Base-by-base conservation (phyloP, 2,888 invertebrate species). In the Lasiommata megera region DNA sequence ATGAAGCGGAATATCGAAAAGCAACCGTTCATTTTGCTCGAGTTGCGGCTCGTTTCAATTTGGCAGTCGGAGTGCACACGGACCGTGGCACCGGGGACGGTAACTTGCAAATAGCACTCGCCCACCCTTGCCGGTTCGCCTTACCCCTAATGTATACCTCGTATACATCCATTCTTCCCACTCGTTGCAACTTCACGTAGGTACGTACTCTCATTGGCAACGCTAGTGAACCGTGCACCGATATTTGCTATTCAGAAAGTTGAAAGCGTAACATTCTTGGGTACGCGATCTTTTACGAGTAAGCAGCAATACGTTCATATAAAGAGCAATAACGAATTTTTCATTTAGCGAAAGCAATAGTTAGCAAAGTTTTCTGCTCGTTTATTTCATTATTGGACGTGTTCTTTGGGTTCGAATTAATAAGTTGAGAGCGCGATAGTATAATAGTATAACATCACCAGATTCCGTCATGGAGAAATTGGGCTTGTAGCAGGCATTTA, bases 51-150 rank as follows among this genome's bases (percentile, higher is more conserved):
- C 73, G 76, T 80, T 84, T 82, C 83, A 85, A 87, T 86, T 87
- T 87, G 83, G 83, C 78, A 81, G 73, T 71, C 68, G 67, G 76
- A 77, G 79, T 77, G 76, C 76, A 73, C 77, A 81, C 70, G 69
- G 74, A 71, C 70, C 67, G 68, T 73, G 69, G 74, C 72, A 72
- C 72, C 70, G 74, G 74, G 74, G 76, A 79, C 70, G 69, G 79
- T 71, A 80, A 82, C 81, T 83, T 80, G 81, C 82, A 84, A 84
- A 88, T 83, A 82, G 79, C 82, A 81, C 82, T 83, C 80, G 78
- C 79, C 72, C 79, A 75, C 71, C 71, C 72, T 73, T 70, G 67
- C 66, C 73, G 70, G 74, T 72, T 67, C 71, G 73, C 76, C 74
- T 73, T 72, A 70, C 71, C 65, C 67, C 73, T 77, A 79, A 79